Evolutionary conservation across 1,140 invertebrate genomes (phyloP), one percentile per base, ranked within the genome.

Genomic region (Drosophila busckii): DNA sequence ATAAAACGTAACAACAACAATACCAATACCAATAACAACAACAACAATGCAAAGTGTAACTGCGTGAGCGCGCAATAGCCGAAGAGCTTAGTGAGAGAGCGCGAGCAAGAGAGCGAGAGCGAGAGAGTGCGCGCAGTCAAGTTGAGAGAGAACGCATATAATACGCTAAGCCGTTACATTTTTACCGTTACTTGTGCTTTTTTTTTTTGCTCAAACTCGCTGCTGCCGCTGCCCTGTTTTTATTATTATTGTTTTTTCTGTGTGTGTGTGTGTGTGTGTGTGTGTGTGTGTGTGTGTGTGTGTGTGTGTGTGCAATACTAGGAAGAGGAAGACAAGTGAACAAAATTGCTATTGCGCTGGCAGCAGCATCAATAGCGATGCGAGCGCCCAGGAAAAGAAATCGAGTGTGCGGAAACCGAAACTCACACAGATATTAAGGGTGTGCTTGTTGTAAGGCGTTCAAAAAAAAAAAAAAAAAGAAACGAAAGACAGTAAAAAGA

Each of bases 291-390:
- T 3, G 17, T 7, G 10, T 42, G 23, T 34, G 29, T 37, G 34
- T 34, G 10, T 40, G 32, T 3, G 17, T 7, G 10, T 7, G 22
- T 45, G 31, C 46, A 52, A 12, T 12, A 34, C 6, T 10, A 35
- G 54, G 23, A 76, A 78, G 61, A 78, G 62, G 66, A 76, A 63
- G 49, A 70, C 66, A 70, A 70, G 52, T 78, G 67, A 76, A 78
- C 71, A 71, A 69, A 70, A 64, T 73, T 75, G 73, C 60, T 78
- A 76, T 78, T 76, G 70, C 71, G 70, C 66, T 76, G 70, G 42
- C 56, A 44, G 71, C 70, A 76, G 66, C 70, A 70, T 78, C 71
- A 73, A 75, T 75, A 68, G 52, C 52, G 46, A n/a, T n/a, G n/a
- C n/a, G 41, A 54, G 32, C 34, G 22, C 35, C 31, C 13, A 25